Base-by-base conservation (phyloP, 2,888 invertebrate species). In the Apamea monoglypha region DNA sequence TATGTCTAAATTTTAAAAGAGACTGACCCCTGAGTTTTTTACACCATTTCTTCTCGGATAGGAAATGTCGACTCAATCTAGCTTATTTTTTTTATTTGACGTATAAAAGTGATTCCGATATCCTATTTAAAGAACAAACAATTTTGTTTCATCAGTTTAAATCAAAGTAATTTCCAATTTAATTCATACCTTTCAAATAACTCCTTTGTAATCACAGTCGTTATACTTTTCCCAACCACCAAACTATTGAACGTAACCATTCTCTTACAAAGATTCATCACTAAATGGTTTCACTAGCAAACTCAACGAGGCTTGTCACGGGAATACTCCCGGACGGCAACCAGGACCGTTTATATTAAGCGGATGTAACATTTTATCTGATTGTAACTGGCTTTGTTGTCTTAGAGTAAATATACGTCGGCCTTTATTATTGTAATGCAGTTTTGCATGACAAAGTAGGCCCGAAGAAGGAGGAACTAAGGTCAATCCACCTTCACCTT, bases 361-460 rank as follows among this genome's bases (percentile, higher is more conserved):
- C 63, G 72, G 67, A 88, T 76, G 71, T 70, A 53, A 47, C n/a
- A 69, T 70, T 76, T 84, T 87, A 88, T 88, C 87, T 83, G 82
- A 90, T 90, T 61, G 29, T 56, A 21, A 63, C 53, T 14, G 50
- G 56, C 70, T 74, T 85, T 76, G 66, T 84, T 67, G 66, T 70
- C 50, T 76, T 59, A 44, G n/a, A 69, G 79, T 69, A 75, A 77
- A 79, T 64, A 64, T 47, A 74, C 61, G 21, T 2, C 36, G 36
- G 53, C 73, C 67, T 77, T 87, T 89, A 69, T 76, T 82, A 88
- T 90, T 87, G 36, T 74, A 89, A 90, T 83, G n/a, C 18, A 21
- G 72, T 72, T 88, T 90, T 76, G 25, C 82, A 90, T 90, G 12
- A 90, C 76, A 88, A 83, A 59, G 63, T 61, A 61, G 61, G 1